Conservation (phyloP, 2,888 invertebrate species). For the Acanthosepion lycidas region DNA sequence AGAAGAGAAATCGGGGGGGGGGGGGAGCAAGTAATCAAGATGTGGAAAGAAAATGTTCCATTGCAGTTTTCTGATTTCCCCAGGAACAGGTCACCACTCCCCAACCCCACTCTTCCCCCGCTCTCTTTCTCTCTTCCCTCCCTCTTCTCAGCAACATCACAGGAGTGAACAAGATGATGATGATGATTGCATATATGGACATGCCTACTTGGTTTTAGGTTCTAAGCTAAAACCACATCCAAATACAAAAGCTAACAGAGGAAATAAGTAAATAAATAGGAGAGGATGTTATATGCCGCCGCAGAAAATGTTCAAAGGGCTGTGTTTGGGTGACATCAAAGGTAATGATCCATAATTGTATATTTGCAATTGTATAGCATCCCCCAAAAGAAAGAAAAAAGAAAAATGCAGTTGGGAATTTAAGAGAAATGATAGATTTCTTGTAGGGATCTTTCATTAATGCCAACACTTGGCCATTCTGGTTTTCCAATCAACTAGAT, state of each 20-base stretch:
- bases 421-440: not conserved
- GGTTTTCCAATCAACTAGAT: slow-evolving; percentile 1
- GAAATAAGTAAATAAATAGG: not conserved
- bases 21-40: not conserved
- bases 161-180: not conserved
- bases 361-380: not conserved
- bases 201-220: slow-evolving; percentile 33
- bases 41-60: not conserved
- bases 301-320: slow-evolving; percentile 15
- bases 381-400: not conserved
- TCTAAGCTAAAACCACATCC: not conserved
- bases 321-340: not conserved
- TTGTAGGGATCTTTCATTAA: slow-evolving; percentile 33
- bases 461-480: not conserved
- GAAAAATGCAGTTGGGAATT: not conserved
- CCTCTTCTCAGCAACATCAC: not conserved
- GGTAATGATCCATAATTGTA: slow-evolving; percentile 33
- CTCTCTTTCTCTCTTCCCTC: not conserved
- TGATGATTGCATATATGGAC: not conserved
- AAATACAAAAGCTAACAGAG: not conserved
- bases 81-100: not conserved
- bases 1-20: not conserved
- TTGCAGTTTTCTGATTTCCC: not conserved
- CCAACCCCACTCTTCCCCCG: not conserved
- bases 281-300: not conserved